Base-by-base conservation (phyloP, 64 coral and sea anemone species). In the Montipora efflorescens region DNA sequence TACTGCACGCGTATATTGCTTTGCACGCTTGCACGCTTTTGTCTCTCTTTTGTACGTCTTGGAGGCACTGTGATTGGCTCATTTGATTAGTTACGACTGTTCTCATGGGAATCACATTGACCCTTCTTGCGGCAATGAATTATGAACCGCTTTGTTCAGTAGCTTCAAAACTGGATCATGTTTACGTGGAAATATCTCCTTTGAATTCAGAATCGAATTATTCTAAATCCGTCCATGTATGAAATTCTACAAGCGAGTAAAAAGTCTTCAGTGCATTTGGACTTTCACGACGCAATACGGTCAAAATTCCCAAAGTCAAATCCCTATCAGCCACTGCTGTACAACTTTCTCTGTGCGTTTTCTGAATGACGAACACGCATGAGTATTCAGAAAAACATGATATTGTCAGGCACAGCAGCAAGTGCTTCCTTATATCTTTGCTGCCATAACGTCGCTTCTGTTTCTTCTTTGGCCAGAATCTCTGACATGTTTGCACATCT, bases 401-500 rank as follows among this genome's bases (percentile, higher is more conserved):
- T 92, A 59, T 92, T 95, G 6, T 84, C 93, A 47, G 76, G 88
- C 66, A 81, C 93, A 13, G 76, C 92, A 10, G 51, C 71, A 15
- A 93, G 62, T 15, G 96, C 96, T 7, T 92, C 90, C 49, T 95
- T 79, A 50, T 79, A 89, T 51, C 59, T 81, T 36, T 79, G 79
- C 67, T 84, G 81, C 93, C 92, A 97, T 74, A 95, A 43, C 18
- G 47, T 21, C 1, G 61, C 78, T 16, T 92, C 77, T 16, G 96
- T 47, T 23, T 95, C 91, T 85, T 97, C 96, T 10, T 92, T 94
- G 0, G 83, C 93, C 5, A 97, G 73, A 13, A 91, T 90, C 68
- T 95, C 96, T 1, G 96, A 89, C 96, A 95, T 97, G 23, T 93
- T 93, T 19, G 96, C 96, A 74, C 96, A 97, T 13, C 96, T 57